Percentiles rank a stretch among this genome's conserved stretches.
These are phyloP conservation scores for Zaprionus inermis DNA, from an alignment of 1,140 invertebrate species.

Conservation along the genomic window DNA sequence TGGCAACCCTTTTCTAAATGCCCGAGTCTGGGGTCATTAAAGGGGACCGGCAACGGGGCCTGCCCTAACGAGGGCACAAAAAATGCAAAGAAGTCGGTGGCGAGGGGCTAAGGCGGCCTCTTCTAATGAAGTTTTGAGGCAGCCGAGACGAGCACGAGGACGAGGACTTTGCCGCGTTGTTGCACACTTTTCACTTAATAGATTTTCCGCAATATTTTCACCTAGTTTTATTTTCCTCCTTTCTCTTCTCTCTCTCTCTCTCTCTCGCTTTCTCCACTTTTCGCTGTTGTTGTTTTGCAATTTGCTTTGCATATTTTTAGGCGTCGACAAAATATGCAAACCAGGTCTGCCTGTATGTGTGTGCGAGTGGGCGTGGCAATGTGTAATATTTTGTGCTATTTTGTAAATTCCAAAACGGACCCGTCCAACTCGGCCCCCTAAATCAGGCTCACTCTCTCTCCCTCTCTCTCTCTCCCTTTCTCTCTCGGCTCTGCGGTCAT, in stretches of 20 bases:
- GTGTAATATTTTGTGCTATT: constrained; percentile 53
- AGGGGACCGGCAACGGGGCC: background rate
- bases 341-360: background rate
- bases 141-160: background rate
- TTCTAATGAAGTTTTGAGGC: constrained; percentile 28
- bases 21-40: constrained; percentile 12
- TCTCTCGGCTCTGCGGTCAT: constrained; percentile 38
- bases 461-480: background rate
- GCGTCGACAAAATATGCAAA: constrained; percentile 61
- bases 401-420: constrained; percentile 44
- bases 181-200: constrained; percentile 59
- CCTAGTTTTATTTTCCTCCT: constrained; percentile 1
- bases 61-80: constrained; percentile 23
- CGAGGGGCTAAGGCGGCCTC: background rate
- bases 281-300: constrained; percentile 23
- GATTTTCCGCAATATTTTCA: constrained; percentile 51
- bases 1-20: constrained; percentile 6
- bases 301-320: constrained; percentile 60
- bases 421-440: background rate
- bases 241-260: background rate
- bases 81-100: background rate
- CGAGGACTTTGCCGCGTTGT: constrained; percentile 22
- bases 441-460: constrained; percentile 15
- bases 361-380: constrained; percentile 37
- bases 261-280: background rate